Evolutionary conservation across 92 coral and sea anemone species (phyloP), one percentile per base, ranked within the genome.

Genomic region (Blastomussa wellsi): DNA sequence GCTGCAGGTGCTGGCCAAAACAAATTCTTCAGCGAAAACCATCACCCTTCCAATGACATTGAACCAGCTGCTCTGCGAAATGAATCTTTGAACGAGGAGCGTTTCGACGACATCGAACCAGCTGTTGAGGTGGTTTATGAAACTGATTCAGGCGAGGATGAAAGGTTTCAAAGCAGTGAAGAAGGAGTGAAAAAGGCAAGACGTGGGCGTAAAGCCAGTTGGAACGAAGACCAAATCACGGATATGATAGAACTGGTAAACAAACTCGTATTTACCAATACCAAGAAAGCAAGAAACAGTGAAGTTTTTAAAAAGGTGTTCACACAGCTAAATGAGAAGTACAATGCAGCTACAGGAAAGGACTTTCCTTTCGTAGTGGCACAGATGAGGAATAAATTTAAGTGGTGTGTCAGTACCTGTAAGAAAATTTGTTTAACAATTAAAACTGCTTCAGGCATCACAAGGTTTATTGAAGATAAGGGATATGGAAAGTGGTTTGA

Each of bases 401-500:
- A 86, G 86, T 53, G 84, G 90, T 87, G 85, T 83, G 47, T 87
- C 51, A 49, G 82, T 79, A 48, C 53, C 42, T 82, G 90, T 57
- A 90, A 90, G 69, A 76, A 86, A 76, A 77, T 86, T 41, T 81
- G 84, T 48, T 72, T 86, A 44, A 90, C 93, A 48, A 74, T 90
- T 69, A 90, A 86, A 84, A 86, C 93, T 32, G 82, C 93, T 36
- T 76, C 87, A 68, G 90, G 93, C 29, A 81, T 90, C 35, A 82
- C 77, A 62, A 81, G 82, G 26, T 74, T 86, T 37, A 71, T 80
- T 76, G 90, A 86, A 48, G 89, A 80, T 59, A 89, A 85, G 79
- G 89, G 89, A 37, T 89, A 74, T 85, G 92, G 92, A 59, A 59
- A 64, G 53, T 89, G 86, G 86, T 89, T 89, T 69, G 57, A 89